Evolutionary conservation across 2,888 invertebrate genomes (phyloP), one percentile per base, ranked within the genome.

Genomic region (Peribatodes rhomboidaria): DNA sequence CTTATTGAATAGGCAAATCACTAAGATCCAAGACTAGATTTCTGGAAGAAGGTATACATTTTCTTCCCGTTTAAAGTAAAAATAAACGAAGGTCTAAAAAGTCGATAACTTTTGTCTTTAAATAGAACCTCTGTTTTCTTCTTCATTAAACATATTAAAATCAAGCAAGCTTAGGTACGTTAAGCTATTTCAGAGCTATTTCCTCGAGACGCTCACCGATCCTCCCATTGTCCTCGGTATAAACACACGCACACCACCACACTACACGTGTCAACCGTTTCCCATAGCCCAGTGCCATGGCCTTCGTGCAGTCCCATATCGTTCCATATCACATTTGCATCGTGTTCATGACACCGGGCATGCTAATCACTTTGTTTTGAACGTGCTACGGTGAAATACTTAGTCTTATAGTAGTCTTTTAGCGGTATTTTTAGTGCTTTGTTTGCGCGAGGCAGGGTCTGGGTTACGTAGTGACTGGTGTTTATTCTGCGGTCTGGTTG

Each of bases 361-460:
- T 39, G 61, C 50, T 65, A 63, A 68, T 65, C 27, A 37, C 41
- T 49, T 62, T 68, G 68, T 68, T 68, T 65, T 65, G 65, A 56
- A 56, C 50, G 46, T 44, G 61, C 9, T 49, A 16, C 27, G 22
- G 11, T 56, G 60, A 56, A 60, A 56, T 35, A 64, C n/a, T n/a
- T 47, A 55, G 59, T 14, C 11, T 49, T 59, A 49, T 65, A 64
- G 56, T 44, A 44, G 14, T 16, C 4, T 44, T 55, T 33, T 61
- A 65, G 50, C 42, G 50, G 47, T 55, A 44, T 55, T 55, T 55
- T 56, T 65, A 65, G 50, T 44, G 55, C n/a, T 49, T 60, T 65
- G 60, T 65, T 65, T 58, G 39, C 47, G 33, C 68, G 22, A 35
- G 69, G 76, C 47, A 37, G 11, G 35, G 13, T 22, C 46, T 46